Evolutionary conservation across 1,140 invertebrate genomes (phyloP).

Genomic region (Drosophila lowei): DNA sequence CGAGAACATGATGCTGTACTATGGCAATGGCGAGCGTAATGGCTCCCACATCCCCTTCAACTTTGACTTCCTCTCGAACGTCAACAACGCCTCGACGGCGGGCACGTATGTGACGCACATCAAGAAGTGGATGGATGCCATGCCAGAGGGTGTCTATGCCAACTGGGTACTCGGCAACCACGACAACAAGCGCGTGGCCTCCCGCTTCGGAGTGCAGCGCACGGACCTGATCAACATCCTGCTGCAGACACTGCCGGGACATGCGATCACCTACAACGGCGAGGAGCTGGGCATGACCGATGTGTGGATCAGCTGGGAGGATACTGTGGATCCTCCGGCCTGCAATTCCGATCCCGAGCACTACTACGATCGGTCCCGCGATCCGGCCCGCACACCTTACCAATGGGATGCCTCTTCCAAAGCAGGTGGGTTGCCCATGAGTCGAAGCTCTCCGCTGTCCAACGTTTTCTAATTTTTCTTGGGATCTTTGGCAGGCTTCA

Average conservation of each 20-base stretch:
- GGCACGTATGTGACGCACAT: slow-evolving; percentile 84
- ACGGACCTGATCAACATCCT: slow-evolving; percentile 88
- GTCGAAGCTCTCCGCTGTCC: no score
- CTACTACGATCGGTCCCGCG: slow-evolving; percentile 83
- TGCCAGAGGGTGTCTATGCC: slow-evolving; percentile 84
- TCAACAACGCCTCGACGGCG: slow-evolving; percentile 85
- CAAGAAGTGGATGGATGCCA: slow-evolving; percentile 85
- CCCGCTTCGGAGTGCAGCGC: slow-evolving; percentile 86
- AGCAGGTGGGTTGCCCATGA: slow-evolving; percentile 75
- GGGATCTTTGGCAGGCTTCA: slow-evolving; percentile 83
- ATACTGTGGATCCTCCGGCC: slow-evolving; percentile 83
- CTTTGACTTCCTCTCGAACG: slow-evolving; percentile 85
- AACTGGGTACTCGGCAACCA: slow-evolving; percentile 88
- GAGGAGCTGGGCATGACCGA: slow-evolving; percentile 93
- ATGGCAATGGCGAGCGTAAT: slow-evolving; percentile 84
- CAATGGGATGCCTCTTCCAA: slow-evolving; percentile 86
- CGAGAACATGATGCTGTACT: slow-evolving; percentile 86
- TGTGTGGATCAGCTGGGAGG: slow-evolving; percentile 84
- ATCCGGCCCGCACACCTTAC: slow-evolving; percentile 87
- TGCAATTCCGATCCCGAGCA: slow-evolving; percentile 71
- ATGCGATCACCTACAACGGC: slow-evolving; percentile 89
- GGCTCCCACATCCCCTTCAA: slow-evolving; percentile 88
- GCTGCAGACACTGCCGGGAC: slow-evolving; percentile 86
- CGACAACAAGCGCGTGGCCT: slow-evolving; percentile 87
- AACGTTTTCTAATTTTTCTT: background rate